Evolutionary conservation across 2,888 invertebrate genomes (phyloP), one percentile per base, ranked within the genome.

Genomic region (Hartigia nigra): DNA sequence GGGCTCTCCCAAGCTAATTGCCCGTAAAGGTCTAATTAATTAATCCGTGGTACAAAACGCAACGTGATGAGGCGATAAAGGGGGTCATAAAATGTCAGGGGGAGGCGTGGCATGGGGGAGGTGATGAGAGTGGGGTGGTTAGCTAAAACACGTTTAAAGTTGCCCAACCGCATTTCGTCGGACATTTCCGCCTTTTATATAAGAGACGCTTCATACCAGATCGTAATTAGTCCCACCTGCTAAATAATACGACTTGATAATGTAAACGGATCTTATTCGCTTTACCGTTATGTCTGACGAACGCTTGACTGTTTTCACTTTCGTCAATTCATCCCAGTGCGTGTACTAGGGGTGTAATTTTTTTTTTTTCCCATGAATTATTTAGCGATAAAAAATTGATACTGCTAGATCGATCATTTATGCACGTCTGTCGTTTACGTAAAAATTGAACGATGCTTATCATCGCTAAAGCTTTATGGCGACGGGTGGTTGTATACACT

Each of bases 31-130:
- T 76, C 78, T 79, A 79, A 79, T 79, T 79, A 79, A 79, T 79
- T 79, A 79, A 79, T 79, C 78, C 74, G 78, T 76, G 78, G 78
- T 79, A 79, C 78, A 79, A 79, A 79, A 79, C 76, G 78, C 76
- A 79, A 79, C 76, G 78, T 76, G 78, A 79, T 79, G 76, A 76
- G 76, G 74, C 78, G 78, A 79, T 79, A 79, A 79, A 79, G 75
- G 76, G 72, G 74, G 72, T 69, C 76, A 79, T 76, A 79, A 79
- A 79, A 74, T 75, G 78, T 36, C 74, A 72, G 72, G 76, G 74
- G 69, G 78, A 74, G 74, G 69, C 69, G 78, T 69, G 34, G 32
- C 75, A 14, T 31, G 35, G 76, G 37, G 70, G 32, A n/a, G n/a
- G n/a, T n/a, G n/a, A n/a, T n/a, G n/a, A n/a, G n/a, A n/a, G n/a